A percentile compares a stretch with the other conserved stretches of the same genome.
phyloP scores from a whole-genome alignment of 2,888 invertebrate genomes.

The Corbicula japonica region DNA sequence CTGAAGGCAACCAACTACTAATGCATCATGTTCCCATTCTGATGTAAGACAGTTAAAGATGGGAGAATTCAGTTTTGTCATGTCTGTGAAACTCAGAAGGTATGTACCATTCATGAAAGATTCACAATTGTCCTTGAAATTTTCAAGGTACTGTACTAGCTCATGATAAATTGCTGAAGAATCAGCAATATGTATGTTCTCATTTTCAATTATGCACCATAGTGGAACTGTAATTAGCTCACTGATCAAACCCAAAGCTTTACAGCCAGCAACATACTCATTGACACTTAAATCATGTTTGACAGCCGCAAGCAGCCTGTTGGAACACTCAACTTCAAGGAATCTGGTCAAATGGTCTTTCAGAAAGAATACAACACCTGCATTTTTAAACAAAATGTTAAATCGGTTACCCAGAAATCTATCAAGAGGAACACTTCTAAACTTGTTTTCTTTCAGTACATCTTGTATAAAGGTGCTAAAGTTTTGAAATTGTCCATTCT shows the following conservation, averaged over 20 bases:
- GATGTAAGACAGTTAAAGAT: background rate
- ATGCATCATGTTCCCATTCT: constrained; percentile 23
- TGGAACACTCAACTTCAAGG: constrained; percentile 15
- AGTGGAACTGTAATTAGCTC: constrained; percentile 37
- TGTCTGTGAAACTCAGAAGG: constrained; percentile 7
- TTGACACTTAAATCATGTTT: constrained; percentile 45
- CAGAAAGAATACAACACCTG: constrained; percentile 33
- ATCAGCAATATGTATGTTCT: constrained; percentile 25
- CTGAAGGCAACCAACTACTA: constrained; percentile 7
- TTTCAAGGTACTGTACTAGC: constrained; percentile 31
- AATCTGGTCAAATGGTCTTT: constrained; percentile 13
- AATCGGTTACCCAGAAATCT: constrained; percentile 53
- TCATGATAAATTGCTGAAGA: constrained; percentile 12
- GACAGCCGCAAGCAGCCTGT: constrained; percentile 24
- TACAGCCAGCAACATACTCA: constrained; percentile 54
- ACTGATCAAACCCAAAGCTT: constrained; percentile 51
- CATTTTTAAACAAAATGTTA: constrained; percentile 52
- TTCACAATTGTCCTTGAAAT: constrained; percentile 9
- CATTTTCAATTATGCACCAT: constrained; percentile 39
- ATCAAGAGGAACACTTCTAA: constrained; percentile 34
- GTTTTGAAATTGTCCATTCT: constrained; percentile 20
- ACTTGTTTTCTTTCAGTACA: constrained; percentile 25
- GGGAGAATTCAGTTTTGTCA: constrained; percentile 9
- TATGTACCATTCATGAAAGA: constrained; percentile 23
- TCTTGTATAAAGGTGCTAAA: constrained; percentile 19